Base-by-base conservation (phyloP, 2,888 invertebrate species). In the Hanleya hanleyi region DNA sequence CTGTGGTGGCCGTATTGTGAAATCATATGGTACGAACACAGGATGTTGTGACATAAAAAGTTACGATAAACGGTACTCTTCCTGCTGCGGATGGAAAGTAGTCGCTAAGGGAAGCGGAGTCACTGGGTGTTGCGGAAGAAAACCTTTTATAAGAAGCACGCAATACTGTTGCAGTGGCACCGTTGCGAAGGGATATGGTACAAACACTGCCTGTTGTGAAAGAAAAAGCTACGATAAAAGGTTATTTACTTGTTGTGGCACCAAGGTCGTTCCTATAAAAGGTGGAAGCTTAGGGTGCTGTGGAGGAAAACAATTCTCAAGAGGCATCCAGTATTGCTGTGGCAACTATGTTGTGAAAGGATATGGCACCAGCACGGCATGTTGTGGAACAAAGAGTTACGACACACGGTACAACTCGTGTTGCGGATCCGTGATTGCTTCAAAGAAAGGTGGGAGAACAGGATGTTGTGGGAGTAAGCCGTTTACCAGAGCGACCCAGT, bases 311-410 rank as follows among this genome's bases (percentile, higher is more conserved):
- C n/a, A 35, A 1, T 64, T 36, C 64, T 36, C 37, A 37, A 15
- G 22, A 15, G 15, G 4, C 18, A 4, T 37, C 15, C 35, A 36
- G n/a, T 37, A 35, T 35, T 64, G 64, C 18, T 64, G 64, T 26
- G 36, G 29, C 36, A 37, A 37, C n/a, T 15, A 12, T 7, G 18
- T 64, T 22, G 15, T 29, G 9, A 35, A 18, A 35, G n/a, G 22
- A 15, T 37, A 37, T 37, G 38, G 64, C 18, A 12, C 15, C 3
- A 36, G 36, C 64, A 37, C 35, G n/a, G 64, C 2, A 15, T 64
- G 64, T 37, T 64, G 64, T 37, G 64, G 36, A n/a, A 64, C 64
- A 15, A 26, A 18, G n/a, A 64, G 35, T n/a, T 64, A 36, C n/a
- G 38, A 64, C 64, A 7, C 3, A 5, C 18, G 35, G 18, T 64